These are phyloP conservation scores for Nephrocerus scutellatus DNA, from an alignment of 2,888 invertebrate genomes.

Conservation along the genomic window DNA sequence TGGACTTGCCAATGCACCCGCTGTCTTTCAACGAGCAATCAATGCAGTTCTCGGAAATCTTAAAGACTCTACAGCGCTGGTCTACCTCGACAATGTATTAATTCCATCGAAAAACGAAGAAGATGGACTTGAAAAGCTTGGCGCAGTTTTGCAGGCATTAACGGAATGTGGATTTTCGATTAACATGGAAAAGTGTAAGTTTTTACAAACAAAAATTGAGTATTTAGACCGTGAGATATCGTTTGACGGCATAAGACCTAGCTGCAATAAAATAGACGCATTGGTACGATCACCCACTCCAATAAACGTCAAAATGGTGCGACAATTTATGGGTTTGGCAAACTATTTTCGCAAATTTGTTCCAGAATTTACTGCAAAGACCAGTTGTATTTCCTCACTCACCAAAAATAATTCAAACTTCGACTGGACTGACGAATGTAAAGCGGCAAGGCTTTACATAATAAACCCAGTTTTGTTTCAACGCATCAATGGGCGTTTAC, in stretches of 20 bases:
- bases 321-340: slow-evolving; percentile 9
- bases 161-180: slow-evolving; percentile 18
- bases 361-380: slow-evolving; percentile 7
- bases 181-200: slow-evolving; percentile 23
- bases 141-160: slow-evolving; percentile 17
- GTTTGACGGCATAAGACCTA: slow-evolving; percentile 4
- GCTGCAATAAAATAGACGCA: slow-evolving; percentile 5
- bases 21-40: slow-evolving; percentile 31
- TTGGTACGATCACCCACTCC: slow-evolving; percentile 5
- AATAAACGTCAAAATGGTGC: slow-evolving; percentile 5
- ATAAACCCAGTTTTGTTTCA: slow-evolving; percentile 10
- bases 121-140: slow-evolving; percentile 17
- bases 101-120: slow-evolving; percentile 11
- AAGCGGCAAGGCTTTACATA: slow-evolving; percentile 3
- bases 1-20: slow-evolving; percentile 39
- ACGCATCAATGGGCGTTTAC: slow-evolving; percentile 5
- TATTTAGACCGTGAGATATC: slow-evolving; percentile 28
- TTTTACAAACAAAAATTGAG: slow-evolving; percentile 17
- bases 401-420: slow-evolving; percentile 6
- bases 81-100: slow-evolving; percentile 18
- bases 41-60: slow-evolving; percentile 14
- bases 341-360: slow-evolving; percentile 8
- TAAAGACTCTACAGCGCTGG: slow-evolving; percentile 5
- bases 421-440: slow-evolving; percentile 5
- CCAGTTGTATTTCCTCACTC: slow-evolving; percentile 3